Evolutionary conservation across 1,140 invertebrate genomes (phyloP).

Genomic region (Papilio aristodemus): DNA sequence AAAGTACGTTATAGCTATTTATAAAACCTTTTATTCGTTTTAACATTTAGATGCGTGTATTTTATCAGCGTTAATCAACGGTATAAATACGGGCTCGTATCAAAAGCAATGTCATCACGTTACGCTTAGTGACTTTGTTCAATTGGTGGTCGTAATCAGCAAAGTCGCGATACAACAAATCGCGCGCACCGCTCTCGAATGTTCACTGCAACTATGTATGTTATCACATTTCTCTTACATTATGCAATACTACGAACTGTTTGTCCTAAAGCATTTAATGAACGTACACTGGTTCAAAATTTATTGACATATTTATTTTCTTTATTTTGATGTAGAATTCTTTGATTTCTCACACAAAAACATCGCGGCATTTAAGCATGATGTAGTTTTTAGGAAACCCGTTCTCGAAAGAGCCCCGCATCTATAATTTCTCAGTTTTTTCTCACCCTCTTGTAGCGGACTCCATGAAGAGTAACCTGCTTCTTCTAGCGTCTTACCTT

Average conservation of each 20-base stretch:
- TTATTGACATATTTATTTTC: too few species aligned
- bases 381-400: slow-evolving; percentile 50
- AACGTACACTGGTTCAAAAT: too few species aligned
- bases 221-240: slow-evolving; percentile 49
- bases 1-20: too few species aligned
- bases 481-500: slow-evolving; percentile 56
- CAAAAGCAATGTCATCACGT: slow-evolving; percentile 53
- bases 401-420: slow-evolving; percentile 60
- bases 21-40: background rate
- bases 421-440: slow-evolving; percentile 40
- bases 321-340: slow-evolving; percentile 13
- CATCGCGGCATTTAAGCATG: slow-evolving; percentile 55
- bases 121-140: slow-evolving; percentile 60
- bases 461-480: slow-evolving; percentile 57
- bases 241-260: slow-evolving; percentile 41
- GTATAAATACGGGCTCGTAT: slow-evolving; percentile 36
- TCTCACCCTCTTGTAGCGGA: slow-evolving; percentile 45
- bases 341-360: slow-evolving; percentile 58
- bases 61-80: background rate
- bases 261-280: background rate
- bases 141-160: slow-evolving; percentile 54
- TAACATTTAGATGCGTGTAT: background rate
- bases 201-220: slow-evolving; percentile 52
- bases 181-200: slow-evolving; percentile 58
- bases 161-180: slow-evolving; percentile 54